These are phyloP conservation scores for Chaetodon auriga DNA, from an alignment of 2,113 vertebrate genomes.

Conservation along the genomic window DNA sequence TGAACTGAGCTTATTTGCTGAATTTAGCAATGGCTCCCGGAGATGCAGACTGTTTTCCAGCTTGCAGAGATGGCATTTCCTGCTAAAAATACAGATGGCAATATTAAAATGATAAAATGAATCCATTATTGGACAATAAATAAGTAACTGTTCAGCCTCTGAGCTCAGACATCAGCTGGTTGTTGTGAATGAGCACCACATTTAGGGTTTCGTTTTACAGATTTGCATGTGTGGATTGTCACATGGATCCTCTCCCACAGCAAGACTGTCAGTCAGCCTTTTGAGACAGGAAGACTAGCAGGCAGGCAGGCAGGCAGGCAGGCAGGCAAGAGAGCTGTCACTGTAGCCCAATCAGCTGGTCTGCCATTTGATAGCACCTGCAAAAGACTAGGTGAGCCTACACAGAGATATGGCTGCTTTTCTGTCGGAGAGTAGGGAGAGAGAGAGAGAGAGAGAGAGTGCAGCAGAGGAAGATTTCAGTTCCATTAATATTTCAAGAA, in stretches of 20 bases:
- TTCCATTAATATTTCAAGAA: slow-evolving; percentile 80
- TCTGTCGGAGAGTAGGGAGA: background rate
- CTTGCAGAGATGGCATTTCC: background rate
- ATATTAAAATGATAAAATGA: slow-evolving; percentile 5
- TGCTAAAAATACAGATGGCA: background rate
- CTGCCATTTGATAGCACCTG: slow-evolving; percentile 75
- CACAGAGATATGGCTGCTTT: slow-evolving; percentile 24
- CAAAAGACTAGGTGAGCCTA: slow-evolving; percentile 29
- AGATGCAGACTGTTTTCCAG: background rate
- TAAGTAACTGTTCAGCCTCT: background rate
- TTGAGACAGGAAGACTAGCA: slow-evolving; percentile 34
- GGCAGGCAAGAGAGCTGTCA: slow-evolving; percentile 30
- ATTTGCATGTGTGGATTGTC: slow-evolving; percentile 37
- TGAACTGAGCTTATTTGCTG: background rate
- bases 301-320: slow-evolving; percentile 6
- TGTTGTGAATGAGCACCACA: slow-evolving; percentile 4
- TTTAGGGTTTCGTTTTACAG: slow-evolving; percentile 28
- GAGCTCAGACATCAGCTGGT: background rate
- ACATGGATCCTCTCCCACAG: slow-evolving; percentile 16
- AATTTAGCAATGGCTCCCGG: slow-evolving; percentile 15
- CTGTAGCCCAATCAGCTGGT: slow-evolving; percentile 60
- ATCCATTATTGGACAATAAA: background rate
- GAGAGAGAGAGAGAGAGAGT: slow-evolving; percentile 21
- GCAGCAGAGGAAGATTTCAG: slow-evolving; percentile 52
- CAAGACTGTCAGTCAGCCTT: slow-evolving; percentile 35